Percentiles rank a stretch among this genome's conserved stretches.
phyloP scores from a whole-genome alignment of 2,113 vertebrate species.

The Pomatorhinus ruficollis region DNA sequence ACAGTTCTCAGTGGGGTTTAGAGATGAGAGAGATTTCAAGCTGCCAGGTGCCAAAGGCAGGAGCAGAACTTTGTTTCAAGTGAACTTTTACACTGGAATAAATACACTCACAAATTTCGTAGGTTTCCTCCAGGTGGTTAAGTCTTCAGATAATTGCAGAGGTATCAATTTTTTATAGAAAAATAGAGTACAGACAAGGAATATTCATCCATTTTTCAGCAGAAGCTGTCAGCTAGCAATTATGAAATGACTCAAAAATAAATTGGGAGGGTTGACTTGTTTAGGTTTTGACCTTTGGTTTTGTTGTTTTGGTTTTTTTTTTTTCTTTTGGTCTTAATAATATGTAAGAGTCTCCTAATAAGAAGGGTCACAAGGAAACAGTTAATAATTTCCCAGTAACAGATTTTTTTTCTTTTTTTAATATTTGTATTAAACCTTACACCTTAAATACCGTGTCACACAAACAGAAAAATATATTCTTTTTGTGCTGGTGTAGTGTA shows the following conservation, averaged over 20 bases:
- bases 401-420: background rate
- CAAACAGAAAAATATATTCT: background rate
- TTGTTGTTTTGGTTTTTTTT: background rate
- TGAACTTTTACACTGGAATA: background rate
- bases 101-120: background rate
- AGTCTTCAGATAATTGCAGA: background rate
- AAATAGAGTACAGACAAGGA: background rate
- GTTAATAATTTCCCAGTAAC: background rate
- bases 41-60: background rate
- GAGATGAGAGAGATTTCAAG: constrained; percentile 8
- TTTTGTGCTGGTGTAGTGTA: background rate
- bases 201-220: background rate
- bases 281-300: background rate
- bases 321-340: background rate
- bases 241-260: background rate
- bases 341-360: background rate
- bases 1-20: background rate
- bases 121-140: background rate
- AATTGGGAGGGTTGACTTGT: accelerated
- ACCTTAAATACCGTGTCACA: background rate
- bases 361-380: background rate
- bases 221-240: background rate
- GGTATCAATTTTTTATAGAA: background rate
- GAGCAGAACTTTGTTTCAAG: background rate
- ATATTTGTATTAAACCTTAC: background rate